phyloP scores from a whole-genome alignment of 2,888 invertebrate genomes.

The Mactromeris polynyma region DNA sequence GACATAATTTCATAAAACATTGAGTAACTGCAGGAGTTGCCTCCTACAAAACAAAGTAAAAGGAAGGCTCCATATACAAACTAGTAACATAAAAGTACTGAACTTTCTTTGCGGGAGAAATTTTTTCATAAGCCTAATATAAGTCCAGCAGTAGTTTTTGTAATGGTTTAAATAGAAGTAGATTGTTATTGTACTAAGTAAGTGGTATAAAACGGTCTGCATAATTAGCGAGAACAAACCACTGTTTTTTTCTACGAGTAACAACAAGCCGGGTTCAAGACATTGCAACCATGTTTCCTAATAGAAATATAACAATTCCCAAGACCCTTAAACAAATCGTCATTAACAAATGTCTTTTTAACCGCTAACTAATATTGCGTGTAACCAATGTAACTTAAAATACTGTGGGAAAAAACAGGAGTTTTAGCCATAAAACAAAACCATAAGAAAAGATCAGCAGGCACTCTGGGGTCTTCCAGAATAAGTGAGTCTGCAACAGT shows the following conservation, averaged over 20 bases:
- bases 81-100: too few relatives aligned
- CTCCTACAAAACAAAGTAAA: too few relatives aligned
- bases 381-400: constrained; percentile 24
- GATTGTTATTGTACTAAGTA: neutral
- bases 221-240: neutral
- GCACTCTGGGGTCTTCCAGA: neutral
- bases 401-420: constrained; percentile 6
- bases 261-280: neutral
- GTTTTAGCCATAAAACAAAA: constrained; percentile 10
- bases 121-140: neutral
- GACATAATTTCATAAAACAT: too few relatives aligned
- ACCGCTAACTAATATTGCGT: constrained; percentile 11
- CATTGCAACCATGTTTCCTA: neutral
- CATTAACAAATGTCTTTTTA: constrained; percentile 19
- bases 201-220: neutral
- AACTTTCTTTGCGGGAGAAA: neutral
- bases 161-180: neutral
- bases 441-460: neutral
- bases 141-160: neutral
- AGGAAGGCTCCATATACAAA: too few relatives aligned
- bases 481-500: constrained; percentile 22
- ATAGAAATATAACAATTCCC: constrained; percentile 16
- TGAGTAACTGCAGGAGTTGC: too few relatives aligned
- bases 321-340: constrained; percentile 32
- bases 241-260: neutral